phyloP scores from a whole-genome alignment of 2,113 vertebrate species.

The Odontophorus gujanensis region DNA sequence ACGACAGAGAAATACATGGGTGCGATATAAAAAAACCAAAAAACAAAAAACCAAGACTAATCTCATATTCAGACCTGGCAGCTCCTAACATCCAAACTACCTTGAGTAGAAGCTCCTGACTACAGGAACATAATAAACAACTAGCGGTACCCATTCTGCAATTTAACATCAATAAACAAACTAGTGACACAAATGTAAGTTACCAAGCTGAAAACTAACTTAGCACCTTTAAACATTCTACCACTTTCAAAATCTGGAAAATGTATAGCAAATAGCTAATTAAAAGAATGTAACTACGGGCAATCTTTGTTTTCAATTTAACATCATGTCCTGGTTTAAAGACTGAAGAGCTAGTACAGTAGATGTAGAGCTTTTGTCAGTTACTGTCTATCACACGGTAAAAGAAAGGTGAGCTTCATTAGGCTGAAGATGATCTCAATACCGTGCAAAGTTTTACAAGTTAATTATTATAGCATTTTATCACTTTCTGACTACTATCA shows the following conservation, averaged over 20 bases:
- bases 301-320: not conserved
- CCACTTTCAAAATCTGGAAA: not conserved
- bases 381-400: not conserved
- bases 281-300: not conserved
- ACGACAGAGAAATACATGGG: not conserved
- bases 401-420: not conserved
- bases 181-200: not conserved
- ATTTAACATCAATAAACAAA: not conserved
- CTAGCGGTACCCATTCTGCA: not conserved
- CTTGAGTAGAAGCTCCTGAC: not conserved
- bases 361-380: not conserved
- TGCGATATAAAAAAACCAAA: not conserved
- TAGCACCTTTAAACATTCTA: not conserved
- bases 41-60: not conserved
- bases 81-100: not conserved
- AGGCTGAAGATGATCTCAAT: not conserved
- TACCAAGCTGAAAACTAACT: not conserved
- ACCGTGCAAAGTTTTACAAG: not conserved
- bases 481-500: not conserved
- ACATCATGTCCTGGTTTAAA: not conserved
- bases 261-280: not conserved
- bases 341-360: not conserved
- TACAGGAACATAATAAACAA: fast-evolving
- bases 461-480: not conserved
- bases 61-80: not conserved